Evolutionary conservation across 1,140 invertebrate genomes (phyloP).

Genomic region (Micrasema longulum): DNA sequence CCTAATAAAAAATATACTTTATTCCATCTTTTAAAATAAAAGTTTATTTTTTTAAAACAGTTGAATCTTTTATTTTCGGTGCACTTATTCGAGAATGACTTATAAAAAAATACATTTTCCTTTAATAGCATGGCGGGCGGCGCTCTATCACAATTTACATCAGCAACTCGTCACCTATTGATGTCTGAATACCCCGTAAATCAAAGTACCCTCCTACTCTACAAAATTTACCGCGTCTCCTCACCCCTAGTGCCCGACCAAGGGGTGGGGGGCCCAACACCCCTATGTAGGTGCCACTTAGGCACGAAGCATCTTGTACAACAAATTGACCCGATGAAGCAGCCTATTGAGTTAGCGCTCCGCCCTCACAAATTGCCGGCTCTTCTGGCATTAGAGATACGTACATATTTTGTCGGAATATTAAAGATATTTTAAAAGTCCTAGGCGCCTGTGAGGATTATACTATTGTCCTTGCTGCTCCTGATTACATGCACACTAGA

Average conservation of each 20-base stretch:
- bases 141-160: slow-evolving; percentile 8
- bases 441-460: not conserved
- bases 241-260: not conserved
- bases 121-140: too few species aligned
- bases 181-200: slow-evolving; percentile 47
- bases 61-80: too few species aligned
- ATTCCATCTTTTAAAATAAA: too few species aligned
- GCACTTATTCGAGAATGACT: too few species aligned
- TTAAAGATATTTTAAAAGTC: not conserved
- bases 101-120: too few species aligned
- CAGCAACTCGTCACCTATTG: slow-evolving; percentile 13
- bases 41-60: too few species aligned
- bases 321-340: slow-evolving; percentile 53
- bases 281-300: too few species aligned
- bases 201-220: slow-evolving; percentile 22
- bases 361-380: slow-evolving; percentile 27
- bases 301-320: slow-evolving; percentile 50
- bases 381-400: slow-evolving; percentile 9
- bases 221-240: not conserved
- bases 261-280: too few species aligned
- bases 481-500: too few species aligned
- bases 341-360: slow-evolving; percentile 51
- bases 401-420: not conserved
- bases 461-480: too few species aligned
- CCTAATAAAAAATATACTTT: too few species aligned